Evolutionary conservation across 2,113 vertebrate species (phyloP).

Genomic region (Myiozetetes cayanensis): DNA sequence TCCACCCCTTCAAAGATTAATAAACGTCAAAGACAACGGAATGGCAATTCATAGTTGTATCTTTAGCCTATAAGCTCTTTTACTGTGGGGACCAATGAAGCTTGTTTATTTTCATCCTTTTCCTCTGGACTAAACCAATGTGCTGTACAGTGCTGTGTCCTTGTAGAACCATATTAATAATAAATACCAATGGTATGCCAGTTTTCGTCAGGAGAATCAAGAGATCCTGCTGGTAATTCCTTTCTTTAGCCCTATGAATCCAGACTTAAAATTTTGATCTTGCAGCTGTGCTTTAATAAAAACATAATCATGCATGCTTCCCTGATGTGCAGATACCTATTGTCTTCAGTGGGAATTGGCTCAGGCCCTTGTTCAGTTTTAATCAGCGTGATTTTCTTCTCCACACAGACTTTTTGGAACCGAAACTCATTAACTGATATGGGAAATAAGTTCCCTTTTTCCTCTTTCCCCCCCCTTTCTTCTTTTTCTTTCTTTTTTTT

Average conservation of each 20-base stretch:
- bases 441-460: conserved; percentile 33
- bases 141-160: neutral
- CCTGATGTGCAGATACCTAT: neutral
- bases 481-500: neutral
- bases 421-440: conserved; percentile 66
- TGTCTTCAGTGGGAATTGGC: neutral
- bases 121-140: neutral
- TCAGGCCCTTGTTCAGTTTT: conserved; percentile 17
- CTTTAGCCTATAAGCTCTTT: conserved; percentile 34
- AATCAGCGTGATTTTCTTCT: neutral
- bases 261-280: neutral
- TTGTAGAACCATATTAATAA: neutral
- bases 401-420: conserved; percentile 33
- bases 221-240: neutral
- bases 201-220: neutral
- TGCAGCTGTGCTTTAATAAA: neutral
- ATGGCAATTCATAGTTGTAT: neutral
- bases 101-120: conserved; percentile 12
- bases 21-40: neutral
- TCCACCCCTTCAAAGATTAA: conserved; percentile 51
- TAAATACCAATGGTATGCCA: neutral
- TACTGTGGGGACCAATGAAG: neutral
- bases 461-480: neutral
- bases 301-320: neutral
- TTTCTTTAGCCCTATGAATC: neutral